Conservation (phyloP, 2,888 invertebrate species). For the Caenorhabditis plicata region DNA sequence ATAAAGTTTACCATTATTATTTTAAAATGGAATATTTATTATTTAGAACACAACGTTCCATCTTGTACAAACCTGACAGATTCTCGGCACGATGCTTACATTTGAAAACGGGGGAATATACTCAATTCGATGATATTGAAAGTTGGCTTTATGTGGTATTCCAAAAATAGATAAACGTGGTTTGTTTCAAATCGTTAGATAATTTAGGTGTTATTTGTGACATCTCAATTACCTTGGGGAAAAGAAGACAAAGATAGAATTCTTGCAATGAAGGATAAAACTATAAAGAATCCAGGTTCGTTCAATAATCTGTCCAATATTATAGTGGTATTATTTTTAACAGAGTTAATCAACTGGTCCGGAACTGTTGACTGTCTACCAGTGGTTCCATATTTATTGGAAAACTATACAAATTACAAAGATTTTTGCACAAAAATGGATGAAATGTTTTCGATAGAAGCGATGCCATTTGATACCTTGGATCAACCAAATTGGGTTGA, state of each 20-base stretch:
- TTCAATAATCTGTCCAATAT: background rate
- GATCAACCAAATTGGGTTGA: no score
- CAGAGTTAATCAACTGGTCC: background rate
- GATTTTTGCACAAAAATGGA: background rate
- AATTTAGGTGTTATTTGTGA: background rate
- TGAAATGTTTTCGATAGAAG: background rate
- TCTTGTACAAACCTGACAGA: background rate
- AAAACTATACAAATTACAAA: background rate
- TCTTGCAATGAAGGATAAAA: background rate
- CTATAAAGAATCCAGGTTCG: background rate
- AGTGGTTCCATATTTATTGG: background rate
- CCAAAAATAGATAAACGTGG: no score
- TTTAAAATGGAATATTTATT: background rate
- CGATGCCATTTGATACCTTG: background rate
- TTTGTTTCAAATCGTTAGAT: background rate
- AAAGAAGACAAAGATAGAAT: background rate
- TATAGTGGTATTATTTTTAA: background rate
- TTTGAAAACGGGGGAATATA: background rate
- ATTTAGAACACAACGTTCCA: background rate
- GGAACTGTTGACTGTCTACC: background rate
- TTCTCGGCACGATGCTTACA: background rate
- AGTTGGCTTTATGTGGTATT: background rate
- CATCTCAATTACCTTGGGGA: conserved; percentile 1
- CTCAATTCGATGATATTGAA: background rate
- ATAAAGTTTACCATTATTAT: background rate